Evolutionary conservation across 2,797 vertebrate genomes (phyloP).

Genomic region (Acanthurus lineatus): DNA sequence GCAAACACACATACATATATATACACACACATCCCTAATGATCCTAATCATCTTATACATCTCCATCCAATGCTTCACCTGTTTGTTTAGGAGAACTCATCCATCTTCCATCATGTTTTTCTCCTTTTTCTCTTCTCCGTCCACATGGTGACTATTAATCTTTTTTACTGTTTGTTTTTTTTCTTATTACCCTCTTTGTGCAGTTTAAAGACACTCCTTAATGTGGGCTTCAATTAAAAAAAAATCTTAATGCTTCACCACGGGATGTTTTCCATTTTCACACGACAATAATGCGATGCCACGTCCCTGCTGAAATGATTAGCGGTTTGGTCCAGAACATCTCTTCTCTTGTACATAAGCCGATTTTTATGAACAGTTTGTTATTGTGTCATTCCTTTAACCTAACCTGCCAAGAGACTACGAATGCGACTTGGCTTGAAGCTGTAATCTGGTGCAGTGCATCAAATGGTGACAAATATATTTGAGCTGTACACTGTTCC

Average conservation of each 20-base stretch:
- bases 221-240: neutral
- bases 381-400: too few species aligned
- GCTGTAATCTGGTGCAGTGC: too few species aligned
- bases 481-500: too few species aligned
- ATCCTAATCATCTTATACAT: constrained; percentile 6
- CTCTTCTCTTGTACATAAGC: too few species aligned
- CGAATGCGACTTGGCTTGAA: too few species aligned
- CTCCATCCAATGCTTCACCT: neutral
- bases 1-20: neutral
- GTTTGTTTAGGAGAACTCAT: constrained; percentile 12
- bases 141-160: neutral
- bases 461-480: neutral
- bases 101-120: neutral
- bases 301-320: neutral
- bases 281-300: neutral
- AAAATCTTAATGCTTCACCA: neutral
- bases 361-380: too few species aligned
- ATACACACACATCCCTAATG: constrained; percentile 3
- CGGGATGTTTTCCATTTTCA: neutral
- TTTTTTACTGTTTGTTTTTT: neutral
- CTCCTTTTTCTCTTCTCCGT: neutral
- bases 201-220: neutral
- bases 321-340: neutral
- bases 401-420: too few species aligned
- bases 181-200: neutral